A percentile compares a stretch with the other conserved stretches of the same genome.
These are phyloP conservation scores for Latheticus oryzae DNA, from an alignment of 2,888 invertebrate genomes.

Conservation along the genomic window DNA sequence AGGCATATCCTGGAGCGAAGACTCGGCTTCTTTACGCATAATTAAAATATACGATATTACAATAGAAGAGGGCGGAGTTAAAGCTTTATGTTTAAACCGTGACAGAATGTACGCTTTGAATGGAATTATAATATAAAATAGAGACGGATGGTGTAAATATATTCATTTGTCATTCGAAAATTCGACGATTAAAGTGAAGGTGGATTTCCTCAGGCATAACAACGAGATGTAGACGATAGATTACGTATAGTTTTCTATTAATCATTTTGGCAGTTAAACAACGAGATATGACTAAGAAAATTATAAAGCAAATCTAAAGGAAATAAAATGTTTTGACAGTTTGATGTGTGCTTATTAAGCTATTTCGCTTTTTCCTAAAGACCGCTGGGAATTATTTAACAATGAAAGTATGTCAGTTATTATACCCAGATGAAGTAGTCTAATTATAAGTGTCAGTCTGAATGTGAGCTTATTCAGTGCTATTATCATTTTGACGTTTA, in stretches of 20 bases:
- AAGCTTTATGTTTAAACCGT: conserved; percentile 34
- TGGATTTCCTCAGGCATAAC: conserved; percentile 26
- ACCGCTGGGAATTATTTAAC: too few species aligned
- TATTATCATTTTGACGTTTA: too few species aligned
- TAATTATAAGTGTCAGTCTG: too few species aligned
- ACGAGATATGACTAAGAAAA: not conserved
- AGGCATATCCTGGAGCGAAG: conserved; percentile 33
- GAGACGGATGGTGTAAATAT: conserved; percentile 34
- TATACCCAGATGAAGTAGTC: too few species aligned
- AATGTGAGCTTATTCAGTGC: too few species aligned
- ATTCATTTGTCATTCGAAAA: conserved; percentile 37
- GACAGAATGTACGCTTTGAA: conserved; percentile 33
- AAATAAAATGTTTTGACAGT: too few species aligned
- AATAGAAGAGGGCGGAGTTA: conserved; percentile 36
- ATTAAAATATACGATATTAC: conserved; percentile 37
- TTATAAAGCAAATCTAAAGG: too few species aligned
- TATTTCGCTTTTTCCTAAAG: too few species aligned
- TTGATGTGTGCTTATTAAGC: too few species aligned
- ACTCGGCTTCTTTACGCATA: conserved; percentile 32
- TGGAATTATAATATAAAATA: conserved; percentile 39
- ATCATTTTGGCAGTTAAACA: conserved; percentile 18
- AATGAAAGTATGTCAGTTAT: too few species aligned
- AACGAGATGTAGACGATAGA: conserved; percentile 19
- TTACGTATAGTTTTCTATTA: conserved; percentile 16
- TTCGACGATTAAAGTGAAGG: conserved; percentile 34